Evolutionary conservation across 1,140 invertebrate genomes (phyloP), one percentile per base, ranked within the genome.

Genomic region (Monomorium pharaonis): DNA sequence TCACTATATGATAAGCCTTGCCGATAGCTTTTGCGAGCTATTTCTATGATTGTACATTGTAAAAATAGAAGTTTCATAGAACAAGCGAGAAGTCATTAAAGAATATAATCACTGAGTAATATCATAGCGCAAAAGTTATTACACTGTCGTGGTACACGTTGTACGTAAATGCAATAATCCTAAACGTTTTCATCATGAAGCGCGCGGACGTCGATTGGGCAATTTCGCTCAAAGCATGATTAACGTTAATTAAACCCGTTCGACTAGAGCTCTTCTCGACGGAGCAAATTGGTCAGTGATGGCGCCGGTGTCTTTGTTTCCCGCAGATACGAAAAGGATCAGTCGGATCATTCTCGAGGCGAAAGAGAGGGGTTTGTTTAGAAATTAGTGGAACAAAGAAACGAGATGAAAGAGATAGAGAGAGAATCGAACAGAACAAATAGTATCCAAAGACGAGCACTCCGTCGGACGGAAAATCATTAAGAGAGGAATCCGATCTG

Each of bases 391-490:
- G n/a, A 67, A 84, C 58, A 51, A 75, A 75, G 16, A n/a, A 9
- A 6, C 18, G 24, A 37, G 18, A 44, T 16, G 1, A 44, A 33
- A 33, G 14, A 27, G 18, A 42, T 6, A 58, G 42, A 58, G 27
- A 24, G 27, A 75, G 24, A 27, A 10, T 27, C 10, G 47, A 3
- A 44, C 0, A 24, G 37, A 72, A 12, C 51, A 83, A 72, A 83
- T 44, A 58, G n/a, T 37, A 47, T 16, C 42, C 37, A 21, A 74
- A 47, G 51, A 58, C 78, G 7, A 83, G 47, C 75, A 44, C 47
- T 78, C 51, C 0, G 75, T 2, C 18, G 67, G 63, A 88, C 18
- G 67, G 63, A 88, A 74, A 89, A 86, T 88, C 76, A 62, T 89
- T 89, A 89, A 88, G 42, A 65, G 12, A 58, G 56, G n/a, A 70